Base-by-base conservation (phyloP, 2,797 vertebrate genomes). In the Eupleurogrammus muticus region DNA sequence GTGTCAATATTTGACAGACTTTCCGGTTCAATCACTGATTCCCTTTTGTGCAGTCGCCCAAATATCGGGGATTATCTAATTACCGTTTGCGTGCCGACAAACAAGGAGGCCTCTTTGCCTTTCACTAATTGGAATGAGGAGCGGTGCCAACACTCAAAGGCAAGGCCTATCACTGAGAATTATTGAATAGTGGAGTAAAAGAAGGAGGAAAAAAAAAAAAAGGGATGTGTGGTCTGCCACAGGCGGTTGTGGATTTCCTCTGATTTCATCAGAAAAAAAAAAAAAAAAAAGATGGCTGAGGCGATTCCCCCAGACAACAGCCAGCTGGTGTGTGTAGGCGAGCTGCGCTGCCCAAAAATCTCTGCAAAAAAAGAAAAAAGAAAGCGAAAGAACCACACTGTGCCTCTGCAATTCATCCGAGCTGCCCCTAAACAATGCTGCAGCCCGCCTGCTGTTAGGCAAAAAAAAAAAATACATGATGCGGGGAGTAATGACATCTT, bases 21-120 rank as follows among this genome's bases (percentile, higher is more conserved):
- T 83, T 83, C 75, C 66, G 67, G 66, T 91, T 89, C 90, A 90
- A 93, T 92, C 91, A 87, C 87, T 72, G 71, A 90, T 84, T 89
- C 87, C 85, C 84, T 91, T 92, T 92, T 87, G 90, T 88, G 88
- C 86, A 52, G 62, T 70, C 70, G 48, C 74, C 77, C 86, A 91
- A 88, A 91, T 92, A 88, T 87, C 80, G 69, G 90, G 88, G 90
- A 93, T 93, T 91, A 92, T 91, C 90, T 87, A 91, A 92, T 93
- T 91, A 93, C 79, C 1, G 75, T 62, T 61, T 83, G 86, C 81
- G 74, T 90, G 87, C 89, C 79, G 84, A 87, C 89, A 93, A 93
- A 93, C 90, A 91, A 84, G 81, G 63, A 65, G 72, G 71, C 65
- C 83, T 90, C 89, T 92, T 92, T 90, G 88, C 89, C 84, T 91